Conservation (phyloP, 92 coral and sea anemone genomes). For the Metridium senile region DNA sequence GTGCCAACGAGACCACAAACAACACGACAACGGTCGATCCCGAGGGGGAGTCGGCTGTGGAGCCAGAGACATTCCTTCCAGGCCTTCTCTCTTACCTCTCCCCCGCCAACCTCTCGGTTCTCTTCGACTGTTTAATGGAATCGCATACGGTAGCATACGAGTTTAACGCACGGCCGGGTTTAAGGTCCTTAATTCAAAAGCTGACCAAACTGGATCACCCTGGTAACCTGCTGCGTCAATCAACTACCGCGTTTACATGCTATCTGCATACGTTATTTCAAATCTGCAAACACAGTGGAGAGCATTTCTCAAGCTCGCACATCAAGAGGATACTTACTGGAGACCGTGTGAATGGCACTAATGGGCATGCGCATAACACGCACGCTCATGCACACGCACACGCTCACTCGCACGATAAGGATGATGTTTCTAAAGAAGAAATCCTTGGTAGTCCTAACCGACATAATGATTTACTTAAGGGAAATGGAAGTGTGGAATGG, state of each 20-base stretch:
- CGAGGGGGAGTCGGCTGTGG: constrained; percentile 50
- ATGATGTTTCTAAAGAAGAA: constrained; percentile 70
- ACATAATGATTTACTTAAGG: constrained; percentile 84
- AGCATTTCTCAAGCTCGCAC: constrained; percentile 93
- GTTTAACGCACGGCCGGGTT: constrained; percentile 93
- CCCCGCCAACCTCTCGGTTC: constrained; percentile 90
- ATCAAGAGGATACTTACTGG: constrained; percentile 95
- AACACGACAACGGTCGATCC: constrained; percentile 46
- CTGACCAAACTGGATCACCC: constrained; percentile 89
- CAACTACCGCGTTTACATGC: constrained; percentile 92
- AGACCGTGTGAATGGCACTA: constrained; percentile 75
- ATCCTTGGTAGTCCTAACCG: constrained; percentile 57
- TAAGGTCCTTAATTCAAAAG: constrained; percentile 92
- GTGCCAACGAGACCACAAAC: constrained; percentile 62
- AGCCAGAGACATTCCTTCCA: constrained; percentile 77
- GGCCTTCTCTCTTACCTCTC: constrained; percentile 89
- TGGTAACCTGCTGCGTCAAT: constrained; percentile 96
- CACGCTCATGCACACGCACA: constrained; percentile 24
- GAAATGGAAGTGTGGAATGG: constrained; percentile 95
- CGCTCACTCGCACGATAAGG: constrained; percentile 38
- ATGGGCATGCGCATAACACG: constrained; percentile 27
- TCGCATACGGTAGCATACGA: constrained; percentile 97
- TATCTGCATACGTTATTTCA: constrained; percentile 95
- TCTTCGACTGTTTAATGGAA: constrained; percentile 98
- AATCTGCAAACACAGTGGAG: constrained; percentile 96